Conservation (phyloP, 2,113 vertebrate genomes). For the Euleptes europaea region DNA sequence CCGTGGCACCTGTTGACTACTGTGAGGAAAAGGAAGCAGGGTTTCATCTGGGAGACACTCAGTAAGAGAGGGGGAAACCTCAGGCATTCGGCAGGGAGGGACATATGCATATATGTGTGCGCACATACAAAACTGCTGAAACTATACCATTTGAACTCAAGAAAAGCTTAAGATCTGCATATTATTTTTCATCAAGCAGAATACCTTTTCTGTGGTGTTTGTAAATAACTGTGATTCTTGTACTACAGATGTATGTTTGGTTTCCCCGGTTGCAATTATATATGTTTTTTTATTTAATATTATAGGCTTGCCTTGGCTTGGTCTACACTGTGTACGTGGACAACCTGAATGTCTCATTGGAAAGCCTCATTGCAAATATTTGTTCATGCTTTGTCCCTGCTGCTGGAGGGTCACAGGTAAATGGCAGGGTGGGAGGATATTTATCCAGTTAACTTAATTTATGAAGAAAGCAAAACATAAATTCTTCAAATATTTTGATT, state of each 20-base stretch:
- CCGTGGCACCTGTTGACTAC: neutral
- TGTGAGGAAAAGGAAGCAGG: neutral
- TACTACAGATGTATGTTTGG: neutral
- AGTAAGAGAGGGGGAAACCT: neutral
- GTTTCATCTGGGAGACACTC: neutral
- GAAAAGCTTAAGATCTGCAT: slow-evolving; percentile 32
- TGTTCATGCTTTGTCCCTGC: slow-evolving; percentile 91
- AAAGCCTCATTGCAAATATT: slow-evolving; percentile 90
- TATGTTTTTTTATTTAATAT: slow-evolving; percentile 43
- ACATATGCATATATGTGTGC: neutral
- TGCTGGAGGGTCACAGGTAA: slow-evolving; percentile 94
- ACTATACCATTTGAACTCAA: slow-evolving; percentile 9
- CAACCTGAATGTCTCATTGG: slow-evolving; percentile 88
- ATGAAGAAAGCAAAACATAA: slow-evolving; percentile 68
- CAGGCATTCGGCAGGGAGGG: neutral
- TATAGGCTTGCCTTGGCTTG: slow-evolving; percentile 93
- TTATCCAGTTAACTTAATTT: slow-evolving; percentile 73
- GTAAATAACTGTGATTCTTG: slow-evolving; percentile 32
- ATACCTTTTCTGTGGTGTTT: slow-evolving; percentile 25
- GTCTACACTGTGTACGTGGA: slow-evolving; percentile 95
- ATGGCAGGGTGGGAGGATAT: slow-evolving; percentile 50
- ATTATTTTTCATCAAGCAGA: slow-evolving; percentile 47
- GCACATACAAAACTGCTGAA: neutral
- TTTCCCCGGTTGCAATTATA: slow-evolving; percentile 27
- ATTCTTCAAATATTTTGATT: slow-evolving; percentile 72